phyloP scores from a whole-genome alignment of 2,797 vertebrate genomes.

The Anisognathus igniventris region DNA sequence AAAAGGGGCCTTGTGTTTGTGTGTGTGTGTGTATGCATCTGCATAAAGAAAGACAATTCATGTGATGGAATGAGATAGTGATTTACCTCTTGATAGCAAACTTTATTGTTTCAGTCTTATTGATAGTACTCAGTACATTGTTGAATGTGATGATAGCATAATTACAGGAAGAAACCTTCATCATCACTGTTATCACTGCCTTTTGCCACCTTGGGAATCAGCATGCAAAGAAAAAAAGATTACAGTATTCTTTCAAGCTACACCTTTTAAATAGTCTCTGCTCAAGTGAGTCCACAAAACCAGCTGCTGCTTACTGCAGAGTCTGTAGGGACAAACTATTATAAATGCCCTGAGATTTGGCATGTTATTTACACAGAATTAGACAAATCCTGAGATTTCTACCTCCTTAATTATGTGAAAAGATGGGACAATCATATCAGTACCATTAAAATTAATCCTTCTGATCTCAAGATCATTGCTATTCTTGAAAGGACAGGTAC shows the following conservation, averaged over 20 bases:
- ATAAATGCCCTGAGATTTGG: not conserved
- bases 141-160: not conserved
- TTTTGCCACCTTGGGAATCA: not conserved
- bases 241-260: not conserved
- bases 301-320: not conserved
- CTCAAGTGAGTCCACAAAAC: not conserved
- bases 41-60: not conserved
- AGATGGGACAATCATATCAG: not conserved
- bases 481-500: not conserved
- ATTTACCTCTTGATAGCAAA: not conserved
- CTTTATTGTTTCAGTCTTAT: not conserved
- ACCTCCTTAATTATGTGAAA: not conserved
- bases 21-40: too few relatives aligned
- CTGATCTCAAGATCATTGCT: not conserved
- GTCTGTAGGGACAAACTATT: not conserved
- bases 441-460: not conserved
- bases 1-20: not conserved
- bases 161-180: not conserved
- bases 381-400: not conserved
- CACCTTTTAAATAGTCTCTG: not conserved
- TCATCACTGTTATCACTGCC: not conserved
- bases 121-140: not conserved
- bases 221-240: not conserved
- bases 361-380: not conserved
- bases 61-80: not conserved